phyloP scores from a whole-genome alignment of 2,113 vertebrate species.

The Chloropsis hardwickii region DNA sequence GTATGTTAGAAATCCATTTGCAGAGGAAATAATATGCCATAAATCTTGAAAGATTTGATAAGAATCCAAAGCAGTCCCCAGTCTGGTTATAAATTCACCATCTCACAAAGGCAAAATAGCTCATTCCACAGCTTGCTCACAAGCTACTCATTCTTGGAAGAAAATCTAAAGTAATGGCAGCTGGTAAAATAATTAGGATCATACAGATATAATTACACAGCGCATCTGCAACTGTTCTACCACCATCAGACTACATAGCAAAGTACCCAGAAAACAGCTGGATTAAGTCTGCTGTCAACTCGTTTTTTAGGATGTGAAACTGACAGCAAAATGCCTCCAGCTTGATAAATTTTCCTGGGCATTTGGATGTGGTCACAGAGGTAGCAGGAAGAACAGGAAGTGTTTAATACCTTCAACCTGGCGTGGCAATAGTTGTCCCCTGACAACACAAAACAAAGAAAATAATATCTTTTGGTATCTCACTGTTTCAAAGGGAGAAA shows the following conservation, averaged over 20 bases:
- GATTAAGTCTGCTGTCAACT: conserved; percentile 22
- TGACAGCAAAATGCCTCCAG: conserved; percentile 33
- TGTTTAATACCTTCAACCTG: neutral
- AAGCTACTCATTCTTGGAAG: conserved; percentile 30
- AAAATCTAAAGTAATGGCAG: conserved; percentile 47
- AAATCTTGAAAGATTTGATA: conserved; percentile 47
- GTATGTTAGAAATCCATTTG: conserved; percentile 38
- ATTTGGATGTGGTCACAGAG: conserved; percentile 11
- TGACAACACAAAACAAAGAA: neutral
- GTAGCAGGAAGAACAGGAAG: neutral
- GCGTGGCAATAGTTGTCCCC: neutral
- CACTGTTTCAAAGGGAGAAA: neutral
- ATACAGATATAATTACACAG: conserved; percentile 40
- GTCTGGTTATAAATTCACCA: conserved; percentile 19
- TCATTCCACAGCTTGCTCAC: neutral
- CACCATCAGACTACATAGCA: neutral
- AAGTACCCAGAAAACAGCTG: conserved; percentile 41
- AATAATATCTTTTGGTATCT: neutral
- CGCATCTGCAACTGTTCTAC: conserved; percentile 36
- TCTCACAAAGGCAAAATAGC: conserved; percentile 26
- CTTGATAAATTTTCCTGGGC: conserved; percentile 1
- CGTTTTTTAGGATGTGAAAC: neutral
- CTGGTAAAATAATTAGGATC: conserved; percentile 62
- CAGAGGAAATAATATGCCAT: conserved; percentile 38
- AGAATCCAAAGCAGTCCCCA: conserved; percentile 12